Conservation (phyloP, 2,113 vertebrate species). For the Hippocampus mohnikei region DNA sequence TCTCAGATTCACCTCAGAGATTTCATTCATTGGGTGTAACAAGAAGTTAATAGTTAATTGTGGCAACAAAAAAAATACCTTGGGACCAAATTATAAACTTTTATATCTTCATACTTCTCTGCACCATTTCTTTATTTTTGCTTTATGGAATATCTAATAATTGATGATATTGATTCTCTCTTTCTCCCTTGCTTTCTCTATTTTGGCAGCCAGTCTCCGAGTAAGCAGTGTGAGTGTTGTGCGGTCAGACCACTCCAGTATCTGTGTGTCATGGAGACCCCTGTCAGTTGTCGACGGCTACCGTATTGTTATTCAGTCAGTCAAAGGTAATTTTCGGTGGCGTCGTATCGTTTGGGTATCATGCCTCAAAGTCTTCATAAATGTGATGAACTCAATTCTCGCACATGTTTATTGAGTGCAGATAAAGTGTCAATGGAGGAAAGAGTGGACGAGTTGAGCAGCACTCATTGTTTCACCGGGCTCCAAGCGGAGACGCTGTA, state of each 20-base stretch:
- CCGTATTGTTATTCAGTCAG: slow-evolving; percentile 68
- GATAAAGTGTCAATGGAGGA: slow-evolving; percentile 66
- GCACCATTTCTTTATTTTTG: not conserved
- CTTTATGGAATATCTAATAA: not conserved
- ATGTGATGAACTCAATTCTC: not conserved
- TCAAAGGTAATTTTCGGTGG: slow-evolving; percentile 46
- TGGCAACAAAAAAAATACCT: too few species aligned
- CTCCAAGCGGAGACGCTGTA: slow-evolving; percentile 71
- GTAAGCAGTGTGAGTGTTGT: slow-evolving; percentile 75
- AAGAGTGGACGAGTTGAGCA: slow-evolving; percentile 55
- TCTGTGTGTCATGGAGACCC: slow-evolving; percentile 75
- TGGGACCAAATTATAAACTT: too few species aligned
- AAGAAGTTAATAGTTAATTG: too few species aligned
- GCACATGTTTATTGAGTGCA: slow-evolving; percentile 18
- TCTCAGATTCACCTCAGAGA: too few species aligned
- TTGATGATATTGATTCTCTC: not conserved
- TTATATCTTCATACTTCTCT: not conserved
- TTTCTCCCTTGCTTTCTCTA: not conserved
- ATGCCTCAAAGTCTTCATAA: not conserved
- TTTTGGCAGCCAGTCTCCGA: slow-evolving; percentile 66
- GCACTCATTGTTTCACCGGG: slow-evolving; percentile 70
- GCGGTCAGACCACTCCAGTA: slow-evolving; percentile 71
- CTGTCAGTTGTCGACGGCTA: slow-evolving; percentile 65
- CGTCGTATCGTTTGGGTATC: not conserved
- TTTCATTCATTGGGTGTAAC: too few species aligned